A percentile compares a stretch with the other conserved stretches of the same genome.
Conservation (phyloP, 2,113 vertebrate genomes). For the Pelvicachromis taeniatus region DNA sequence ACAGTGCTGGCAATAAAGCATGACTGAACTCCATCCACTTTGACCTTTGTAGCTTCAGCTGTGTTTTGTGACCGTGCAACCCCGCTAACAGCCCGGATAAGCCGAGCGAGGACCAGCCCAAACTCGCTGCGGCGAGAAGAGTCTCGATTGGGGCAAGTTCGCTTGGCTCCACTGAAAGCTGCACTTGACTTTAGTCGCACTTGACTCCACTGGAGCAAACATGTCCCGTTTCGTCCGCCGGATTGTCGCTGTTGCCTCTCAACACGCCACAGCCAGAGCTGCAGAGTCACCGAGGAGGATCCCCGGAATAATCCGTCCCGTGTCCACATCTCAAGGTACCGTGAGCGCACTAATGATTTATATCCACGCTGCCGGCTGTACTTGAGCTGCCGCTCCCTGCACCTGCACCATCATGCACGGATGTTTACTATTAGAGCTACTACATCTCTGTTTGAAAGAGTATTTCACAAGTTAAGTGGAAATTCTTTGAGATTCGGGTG, state of each 20-base stretch:
- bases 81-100: neutral
- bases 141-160: neutral
- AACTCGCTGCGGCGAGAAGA: constrained; percentile 3
- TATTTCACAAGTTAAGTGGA: neutral
- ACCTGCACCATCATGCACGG: neutral
- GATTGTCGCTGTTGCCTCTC: constrained; percentile 30
- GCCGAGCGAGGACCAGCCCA: neutral
- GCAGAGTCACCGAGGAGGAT: constrained; percentile 15
- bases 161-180: neutral
- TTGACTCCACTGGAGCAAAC: neutral
- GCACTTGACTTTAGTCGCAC: constrained; percentile 26
- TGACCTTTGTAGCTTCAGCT: constrained; percentile 13
- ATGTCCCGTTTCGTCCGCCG: constrained; percentile 69
- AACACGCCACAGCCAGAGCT: neutral
- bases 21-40: neutral
- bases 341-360: neutral
- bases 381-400: neutral
- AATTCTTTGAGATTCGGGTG: neutral
- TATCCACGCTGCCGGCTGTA: neutral
- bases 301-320: constrained; percentile 10
- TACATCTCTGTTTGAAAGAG: neutral
- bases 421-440: neutral
- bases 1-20: constrained; percentile 2
- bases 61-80: constrained; percentile 33
- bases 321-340: constrained; percentile 62